These are phyloP conservation scores for Sarcophaga subvicina DNA, from an alignment of 2,888 invertebrate species.

Conservation along the genomic window DNA sequence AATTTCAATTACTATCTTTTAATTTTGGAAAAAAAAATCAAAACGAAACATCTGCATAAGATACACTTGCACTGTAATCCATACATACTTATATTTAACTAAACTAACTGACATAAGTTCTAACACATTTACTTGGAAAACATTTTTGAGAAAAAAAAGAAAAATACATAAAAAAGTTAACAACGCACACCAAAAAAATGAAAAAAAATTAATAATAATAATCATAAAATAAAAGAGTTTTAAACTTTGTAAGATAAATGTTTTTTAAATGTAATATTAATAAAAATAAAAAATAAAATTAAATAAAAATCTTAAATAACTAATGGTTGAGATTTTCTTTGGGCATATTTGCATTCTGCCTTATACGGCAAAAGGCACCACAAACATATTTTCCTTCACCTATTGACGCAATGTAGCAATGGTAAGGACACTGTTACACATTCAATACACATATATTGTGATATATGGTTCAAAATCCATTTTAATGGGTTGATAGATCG, in stretches of 20 bases:
- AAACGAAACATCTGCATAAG: background rate
- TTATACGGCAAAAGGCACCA: no score
- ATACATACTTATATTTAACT: slow-evolving; percentile 6
- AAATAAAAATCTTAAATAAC: slow-evolving; percentile 54
- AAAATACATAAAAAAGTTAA: slow-evolving; percentile 37
- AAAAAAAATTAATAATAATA: background rate
- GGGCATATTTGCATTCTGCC: no score
- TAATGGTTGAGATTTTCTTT: background rate
- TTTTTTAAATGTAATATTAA: slow-evolving; percentile 65
- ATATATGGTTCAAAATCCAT: no score
- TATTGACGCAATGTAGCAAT: no score
- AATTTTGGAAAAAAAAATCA: slow-evolving; percentile 18
- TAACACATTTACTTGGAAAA: slow-evolving; percentile 29
- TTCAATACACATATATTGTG: no score
- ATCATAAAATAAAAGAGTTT: slow-evolving; percentile 46
- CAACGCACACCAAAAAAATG: slow-evolving; percentile 54
- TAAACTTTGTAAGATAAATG: slow-evolving; percentile 65
- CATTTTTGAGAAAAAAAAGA: slow-evolving; percentile 15
- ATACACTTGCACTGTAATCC: slow-evolving; percentile 31
- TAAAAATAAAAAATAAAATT: slow-evolving; percentile 30
- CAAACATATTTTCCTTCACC: no score
- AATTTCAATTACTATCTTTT: slow-evolving; percentile 10
- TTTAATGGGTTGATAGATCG: no score
- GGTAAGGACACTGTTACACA: no score
- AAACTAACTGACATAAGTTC: no score